Base-by-base conservation (phyloP, 2,113 vertebrate genomes). In the Dipodomys spectabilis region DNA sequence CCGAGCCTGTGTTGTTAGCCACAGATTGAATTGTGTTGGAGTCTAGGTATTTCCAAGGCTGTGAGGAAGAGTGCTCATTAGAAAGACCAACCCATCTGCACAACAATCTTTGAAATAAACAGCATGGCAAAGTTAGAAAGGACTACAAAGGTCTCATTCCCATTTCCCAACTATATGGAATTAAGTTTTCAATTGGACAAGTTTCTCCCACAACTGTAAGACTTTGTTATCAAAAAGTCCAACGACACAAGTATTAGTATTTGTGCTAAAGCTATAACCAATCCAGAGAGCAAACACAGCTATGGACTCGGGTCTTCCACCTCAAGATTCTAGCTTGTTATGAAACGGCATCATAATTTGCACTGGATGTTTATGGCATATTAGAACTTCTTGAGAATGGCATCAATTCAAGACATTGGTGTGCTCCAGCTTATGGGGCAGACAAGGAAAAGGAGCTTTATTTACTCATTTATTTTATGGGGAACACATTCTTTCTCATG, bases 371-470 rank as follows among this genome's bases (percentile, higher is more conserved):
- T 95, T 92, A 86, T 0, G 8, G 72, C 32, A 64, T 67, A 20
- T 32, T 80, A 87, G 79, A 88, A 82, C 92, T 95, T 90, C 79
- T 78, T 92, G 27, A 88, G 67, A 20, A 44, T 86, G 82, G 82
- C 57, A 77, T 35, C 44, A 69, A 71, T 64, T 75, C 77, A 89
- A 89, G 44, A 39, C 28, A 65, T 35, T 92, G 86, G 71, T 88
- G 72, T 95, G 92, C 95, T 72, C 22, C 12, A 71, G 5, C 78
- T 72, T 30, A 1, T 23, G 28, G 67, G 80, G 27, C 1, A 87
- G 72, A 88, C 30, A 45, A 96, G 30, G 27, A 91, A 93, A 91
- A 44, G 18, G 39, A 39, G 60, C 91, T 80, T 89, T 15, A 79
- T 49, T 90, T 71, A 2, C 16, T 20, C 22, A 2, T 62, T 72